These are phyloP conservation scores for Ciconia nigra DNA, from an alignment of 2,797 vertebrate species.

Conservation along the genomic window DNA sequence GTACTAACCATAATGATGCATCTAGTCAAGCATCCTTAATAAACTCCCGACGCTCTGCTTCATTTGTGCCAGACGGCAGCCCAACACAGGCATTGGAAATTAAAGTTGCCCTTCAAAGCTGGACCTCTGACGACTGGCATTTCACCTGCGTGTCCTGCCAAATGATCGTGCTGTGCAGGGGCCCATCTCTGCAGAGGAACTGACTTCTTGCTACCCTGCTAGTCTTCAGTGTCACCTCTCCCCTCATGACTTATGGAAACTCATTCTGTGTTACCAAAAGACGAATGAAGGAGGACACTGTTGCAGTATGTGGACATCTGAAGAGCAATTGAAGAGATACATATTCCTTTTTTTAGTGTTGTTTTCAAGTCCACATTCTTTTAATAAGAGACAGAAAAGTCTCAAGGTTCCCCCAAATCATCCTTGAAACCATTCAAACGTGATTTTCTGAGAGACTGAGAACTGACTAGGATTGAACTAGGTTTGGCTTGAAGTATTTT, in stretches of 20 bases:
- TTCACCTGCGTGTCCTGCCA: not conserved
- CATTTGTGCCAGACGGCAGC: not conserved
- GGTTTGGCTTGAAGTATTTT: not conserved
- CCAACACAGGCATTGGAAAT: not conserved
- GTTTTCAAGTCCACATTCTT: not conserved
- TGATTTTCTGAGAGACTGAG: not conserved
- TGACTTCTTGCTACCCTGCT: not conserved
- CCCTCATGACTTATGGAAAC: not conserved
- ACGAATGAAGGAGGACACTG: not conserved
- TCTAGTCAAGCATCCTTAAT: not conserved
- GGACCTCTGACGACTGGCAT: not conserved
- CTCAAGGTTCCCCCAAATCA: not conserved
- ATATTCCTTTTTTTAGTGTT: not conserved
- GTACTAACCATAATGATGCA: not conserved
- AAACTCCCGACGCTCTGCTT: not conserved
- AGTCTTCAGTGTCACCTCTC: not conserved
- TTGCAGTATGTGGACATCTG: not conserved
- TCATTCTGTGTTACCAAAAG: not conserved
- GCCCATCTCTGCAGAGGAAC: not conserved
- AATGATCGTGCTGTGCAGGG: accelerated
- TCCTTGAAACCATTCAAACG: not conserved
- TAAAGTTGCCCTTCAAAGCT: not conserved
- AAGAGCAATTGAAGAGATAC: not conserved
- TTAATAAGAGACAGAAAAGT: not conserved
- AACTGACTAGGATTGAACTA: not conserved